These are phyloP conservation scores for Diorhabda carinulata DNA, from an alignment of 1,140 invertebrate species.

Conservation along the genomic window DNA sequence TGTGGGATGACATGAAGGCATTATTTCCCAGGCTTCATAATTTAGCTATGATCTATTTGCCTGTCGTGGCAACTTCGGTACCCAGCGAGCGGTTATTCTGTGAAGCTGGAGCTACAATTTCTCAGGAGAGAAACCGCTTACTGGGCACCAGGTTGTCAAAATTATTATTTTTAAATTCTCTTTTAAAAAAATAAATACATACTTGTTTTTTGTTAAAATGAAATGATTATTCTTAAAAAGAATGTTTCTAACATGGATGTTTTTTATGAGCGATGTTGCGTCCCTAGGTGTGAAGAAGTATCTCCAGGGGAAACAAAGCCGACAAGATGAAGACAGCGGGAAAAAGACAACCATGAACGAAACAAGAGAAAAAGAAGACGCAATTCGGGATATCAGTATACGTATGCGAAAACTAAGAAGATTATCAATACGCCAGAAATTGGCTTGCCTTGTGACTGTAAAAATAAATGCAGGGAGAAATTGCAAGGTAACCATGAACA, in stretches of 20 bases:
- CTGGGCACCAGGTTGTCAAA: background rate
- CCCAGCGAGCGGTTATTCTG: too few relatives aligned
- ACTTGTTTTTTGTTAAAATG: background rate
- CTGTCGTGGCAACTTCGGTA: too few relatives aligned
- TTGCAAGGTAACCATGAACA: conserved; percentile 12
- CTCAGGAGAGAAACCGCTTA: too few relatives aligned
- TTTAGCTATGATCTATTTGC: too few relatives aligned
- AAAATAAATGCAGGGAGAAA: conserved; percentile 19
- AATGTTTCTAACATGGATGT: too few relatives aligned
- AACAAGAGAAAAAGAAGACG: conserved; percentile 14
- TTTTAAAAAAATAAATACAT: background rate
- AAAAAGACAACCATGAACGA: conserved; percentile 7
- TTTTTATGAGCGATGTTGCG: too few relatives aligned
- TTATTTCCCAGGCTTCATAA: too few relatives aligned
- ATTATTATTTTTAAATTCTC: background rate
- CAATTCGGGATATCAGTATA: conserved; percentile 15
- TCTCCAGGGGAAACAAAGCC: background rate
- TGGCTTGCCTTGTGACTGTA: conserved; percentile 4
- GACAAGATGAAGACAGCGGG: background rate
- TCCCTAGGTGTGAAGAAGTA: background rate
- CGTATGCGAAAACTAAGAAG: conserved; percentile 7
- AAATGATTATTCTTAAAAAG: too few relatives aligned
- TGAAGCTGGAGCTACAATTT: too few relatives aligned
- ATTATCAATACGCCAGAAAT: conserved; percentile 3
- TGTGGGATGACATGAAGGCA: too few relatives aligned